phyloP scores from a whole-genome alignment of 2,888 invertebrate genomes.

The Monoplex corrugatus region DNA sequence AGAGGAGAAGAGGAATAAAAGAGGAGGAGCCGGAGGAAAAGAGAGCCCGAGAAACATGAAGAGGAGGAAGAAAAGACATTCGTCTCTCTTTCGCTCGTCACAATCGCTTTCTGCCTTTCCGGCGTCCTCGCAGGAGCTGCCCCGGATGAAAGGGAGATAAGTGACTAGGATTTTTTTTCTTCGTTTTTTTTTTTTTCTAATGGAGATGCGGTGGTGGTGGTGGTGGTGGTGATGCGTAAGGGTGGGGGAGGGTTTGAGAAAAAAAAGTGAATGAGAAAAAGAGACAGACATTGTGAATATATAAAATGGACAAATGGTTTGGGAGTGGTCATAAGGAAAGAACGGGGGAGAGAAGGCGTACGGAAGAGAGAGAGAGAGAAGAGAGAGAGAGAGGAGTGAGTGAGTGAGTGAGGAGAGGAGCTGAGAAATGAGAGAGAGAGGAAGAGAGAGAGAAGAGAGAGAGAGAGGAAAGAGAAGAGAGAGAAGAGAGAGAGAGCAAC shows the following conservation, averaged over 20 bases:
- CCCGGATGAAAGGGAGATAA: constrained; percentile 35
- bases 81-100: constrained; percentile 33
- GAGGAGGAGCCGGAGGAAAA: not conserved
- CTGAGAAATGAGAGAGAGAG: not conserved
- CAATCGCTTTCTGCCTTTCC: not conserved
- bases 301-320: too few species aligned
- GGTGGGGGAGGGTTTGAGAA: not conserved
- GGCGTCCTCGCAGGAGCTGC: not conserved
- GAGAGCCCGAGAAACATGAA: constrained; percentile 17
- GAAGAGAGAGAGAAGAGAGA: not conserved
- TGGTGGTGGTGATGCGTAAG: not conserved
- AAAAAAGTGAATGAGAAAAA: constrained; percentile 3
- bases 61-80: constrained; percentile 28
- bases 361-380: not conserved
- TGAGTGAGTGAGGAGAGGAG: not conserved
- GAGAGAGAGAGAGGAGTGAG: not conserved
- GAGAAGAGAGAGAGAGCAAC: not conserved
- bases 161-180: constrained; percentile 1
- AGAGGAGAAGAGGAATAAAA: constrained; percentile 19
- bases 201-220: not conserved
- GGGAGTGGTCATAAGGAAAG: too few species aligned
- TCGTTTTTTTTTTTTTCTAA: not conserved
- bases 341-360: not conserved
- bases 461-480: not conserved
- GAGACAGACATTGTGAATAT: too few species aligned